Base-by-base conservation (phyloP, 2,797 vertebrate species). In the Arrhamphus sclerolepis region DNA sequence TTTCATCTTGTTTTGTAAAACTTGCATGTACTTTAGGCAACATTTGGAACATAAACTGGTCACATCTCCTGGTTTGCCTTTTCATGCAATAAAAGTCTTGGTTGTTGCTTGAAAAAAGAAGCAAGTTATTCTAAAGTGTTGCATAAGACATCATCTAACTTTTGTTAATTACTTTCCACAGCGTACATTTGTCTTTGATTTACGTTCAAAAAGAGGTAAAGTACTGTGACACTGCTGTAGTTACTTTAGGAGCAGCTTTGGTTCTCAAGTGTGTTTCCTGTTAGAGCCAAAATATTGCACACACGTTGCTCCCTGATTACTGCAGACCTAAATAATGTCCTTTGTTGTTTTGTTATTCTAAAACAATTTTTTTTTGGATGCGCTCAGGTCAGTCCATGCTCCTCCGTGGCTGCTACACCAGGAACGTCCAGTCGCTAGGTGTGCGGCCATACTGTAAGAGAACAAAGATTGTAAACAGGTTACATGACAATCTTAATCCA, bases 401-500 rank as follows among this genome's bases (percentile, higher is more conserved):
- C 46, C 56, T 52, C 51, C n/a, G 7, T 41, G 20, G 7, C 44
- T 18, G 18, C 62, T 91, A 89, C 62, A 96, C 82, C 68, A 90
- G 47, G 57, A 91, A 29, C 4, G 89, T 75, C 95, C 95, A 96
- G n/a, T 94, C 81, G 0, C 92, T 94, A 55, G 88, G 75, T 43
- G 89, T 92, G 83, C 87, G 87, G 75, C 94, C 94, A 0, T 92
- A 94, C 94, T 96, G 84, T 16, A 86, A 66, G 48, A 80, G 16
- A 68, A 31, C 24, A 77, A 64, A 83, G 65, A 62, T 79, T 56
- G 62, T 1, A 4, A 41, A 66, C 68, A 83, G 70, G 72, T 86
- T 58, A 59, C 16, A 11, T 24, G 24, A 51, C 38, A 63, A 39
- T 56, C 38, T 61, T n/a, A 24, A 7, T 43, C 39, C 55, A 47